phyloP scores from a whole-genome alignment of 1,140 invertebrate genomes.

The Zelostemma sp. region DNA sequence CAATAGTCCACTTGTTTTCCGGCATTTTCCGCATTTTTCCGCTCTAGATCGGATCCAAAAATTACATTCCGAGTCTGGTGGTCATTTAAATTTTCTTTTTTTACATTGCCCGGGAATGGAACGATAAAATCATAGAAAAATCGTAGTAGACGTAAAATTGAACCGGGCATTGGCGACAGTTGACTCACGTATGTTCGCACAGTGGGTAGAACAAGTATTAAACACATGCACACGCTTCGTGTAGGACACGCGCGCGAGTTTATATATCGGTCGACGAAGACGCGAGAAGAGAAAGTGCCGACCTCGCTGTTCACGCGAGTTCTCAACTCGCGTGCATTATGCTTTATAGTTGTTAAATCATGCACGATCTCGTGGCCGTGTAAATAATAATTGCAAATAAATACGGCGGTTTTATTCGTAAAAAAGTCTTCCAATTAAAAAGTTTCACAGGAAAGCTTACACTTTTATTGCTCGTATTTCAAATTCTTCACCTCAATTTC shows the following conservation, averaged over 20 bases:
- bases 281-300: conserved; percentile 62
- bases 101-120: no score
- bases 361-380: no score
- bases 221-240: conserved; percentile 28
- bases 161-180: conserved; percentile 33
- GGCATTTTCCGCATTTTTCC: conserved; percentile 26
- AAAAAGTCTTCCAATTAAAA: no score
- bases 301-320: conserved; percentile 53
- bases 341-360: conserved; percentile 25
- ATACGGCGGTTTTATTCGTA: no score
- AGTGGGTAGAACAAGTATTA: conserved; percentile 45
- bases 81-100: no score
- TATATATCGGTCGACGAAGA: conserved; percentile 55
- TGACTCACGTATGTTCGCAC: conserved; percentile 41
- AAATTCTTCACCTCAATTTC: no score
- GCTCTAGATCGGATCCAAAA: no score
- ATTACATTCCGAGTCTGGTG: no score
- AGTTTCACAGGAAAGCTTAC: no score
- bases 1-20: conserved; percentile 32
- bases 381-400: no score
- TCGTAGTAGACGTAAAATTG: conserved; percentile 2
- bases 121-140: background rate
- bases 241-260: conserved; percentile 28
- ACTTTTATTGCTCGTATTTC: no score
- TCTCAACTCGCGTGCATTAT: conserved; percentile 42